phyloP scores from a whole-genome alignment of 2,797 vertebrate genomes.

The Eulemur mongoz region DNA sequence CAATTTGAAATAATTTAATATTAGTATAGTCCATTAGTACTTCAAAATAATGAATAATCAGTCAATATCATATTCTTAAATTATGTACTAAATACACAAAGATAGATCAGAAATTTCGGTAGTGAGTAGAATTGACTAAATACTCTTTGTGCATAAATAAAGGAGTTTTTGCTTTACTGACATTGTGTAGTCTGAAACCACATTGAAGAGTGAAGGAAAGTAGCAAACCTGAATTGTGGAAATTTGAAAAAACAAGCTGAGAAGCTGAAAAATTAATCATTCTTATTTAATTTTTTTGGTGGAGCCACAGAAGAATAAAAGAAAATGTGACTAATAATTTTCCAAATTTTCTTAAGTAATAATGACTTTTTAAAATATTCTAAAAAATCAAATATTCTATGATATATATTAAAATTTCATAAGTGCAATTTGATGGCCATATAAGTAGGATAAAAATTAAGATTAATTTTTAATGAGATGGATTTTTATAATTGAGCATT shows the following conservation, averaged over 20 bases:
- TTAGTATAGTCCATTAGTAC: conserved; percentile 38
- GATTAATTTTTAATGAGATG: not conserved
- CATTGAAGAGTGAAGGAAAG: conserved; percentile 67
- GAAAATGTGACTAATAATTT: not conserved
- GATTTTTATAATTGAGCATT: not conserved
- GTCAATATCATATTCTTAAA: conserved; percentile 76
- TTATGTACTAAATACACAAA: conserved; percentile 79
- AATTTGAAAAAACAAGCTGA: conserved; percentile 64
- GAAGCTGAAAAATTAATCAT: conserved; percentile 52
- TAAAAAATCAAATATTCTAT: not conserved
- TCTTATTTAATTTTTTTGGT: not conserved
- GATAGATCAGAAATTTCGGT: conserved; percentile 75
- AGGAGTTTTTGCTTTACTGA: conserved; percentile 82
- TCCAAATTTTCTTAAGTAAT: not conserved
- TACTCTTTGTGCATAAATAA: conserved; percentile 76
- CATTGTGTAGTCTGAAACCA: conserved; percentile 69
- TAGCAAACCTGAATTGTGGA: conserved; percentile 62
- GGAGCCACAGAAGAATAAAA: not conserved
- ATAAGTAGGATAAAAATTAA: not conserved
- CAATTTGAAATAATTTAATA: conserved; percentile 67
- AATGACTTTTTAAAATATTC: not conserved
- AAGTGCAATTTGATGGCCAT: not conserved
- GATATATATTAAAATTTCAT: not conserved
- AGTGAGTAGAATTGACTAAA: conserved; percentile 81
- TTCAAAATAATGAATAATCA: conserved; percentile 76